These are phyloP conservation scores for Myrmecobius fasciatus DNA, from an alignment of 2,113 vertebrate species.

Conservation along the genomic window DNA sequence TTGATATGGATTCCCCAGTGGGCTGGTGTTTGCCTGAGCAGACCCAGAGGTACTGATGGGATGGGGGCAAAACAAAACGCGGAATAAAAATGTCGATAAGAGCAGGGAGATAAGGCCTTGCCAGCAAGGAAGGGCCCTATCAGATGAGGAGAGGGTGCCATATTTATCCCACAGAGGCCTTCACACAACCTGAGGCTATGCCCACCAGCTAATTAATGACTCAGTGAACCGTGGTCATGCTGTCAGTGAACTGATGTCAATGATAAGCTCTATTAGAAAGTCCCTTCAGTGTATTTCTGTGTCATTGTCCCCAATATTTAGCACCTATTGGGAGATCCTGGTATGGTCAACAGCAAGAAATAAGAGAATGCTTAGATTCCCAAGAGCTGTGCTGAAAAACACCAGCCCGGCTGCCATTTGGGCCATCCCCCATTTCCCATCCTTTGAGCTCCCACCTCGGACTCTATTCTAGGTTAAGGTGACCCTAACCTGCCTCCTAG, in stretches of 20 bases:
- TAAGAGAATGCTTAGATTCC: background rate
- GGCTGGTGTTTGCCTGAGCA: too few relatives aligned
- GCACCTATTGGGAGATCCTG: background rate
- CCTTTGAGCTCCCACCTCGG: background rate
- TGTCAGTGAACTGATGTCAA: background rate
- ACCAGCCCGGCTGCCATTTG: background rate
- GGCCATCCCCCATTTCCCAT: too few relatives aligned
- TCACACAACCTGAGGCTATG: background rate
- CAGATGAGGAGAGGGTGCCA: background rate
- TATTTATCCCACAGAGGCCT: background rate
- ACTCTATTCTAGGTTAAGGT: background rate
- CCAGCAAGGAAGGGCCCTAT: background rate
- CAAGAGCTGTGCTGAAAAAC: background rate
- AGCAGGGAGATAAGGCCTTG: too few relatives aligned
- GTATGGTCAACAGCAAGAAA: background rate
- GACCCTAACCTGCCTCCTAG: background rate
- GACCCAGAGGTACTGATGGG: background rate
- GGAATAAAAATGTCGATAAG: background rate
- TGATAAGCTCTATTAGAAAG: too few relatives aligned
- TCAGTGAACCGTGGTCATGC: background rate
- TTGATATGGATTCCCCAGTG: too few relatives aligned
- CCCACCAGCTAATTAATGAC: too few relatives aligned
- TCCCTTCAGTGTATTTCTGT: background rate
- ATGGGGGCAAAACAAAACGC: too few relatives aligned
- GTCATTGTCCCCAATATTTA: rapidly evolving